Evolutionary conservation across 2,888 invertebrate species (phyloP).

Genomic region (Perizoma flavofasciatum): DNA sequence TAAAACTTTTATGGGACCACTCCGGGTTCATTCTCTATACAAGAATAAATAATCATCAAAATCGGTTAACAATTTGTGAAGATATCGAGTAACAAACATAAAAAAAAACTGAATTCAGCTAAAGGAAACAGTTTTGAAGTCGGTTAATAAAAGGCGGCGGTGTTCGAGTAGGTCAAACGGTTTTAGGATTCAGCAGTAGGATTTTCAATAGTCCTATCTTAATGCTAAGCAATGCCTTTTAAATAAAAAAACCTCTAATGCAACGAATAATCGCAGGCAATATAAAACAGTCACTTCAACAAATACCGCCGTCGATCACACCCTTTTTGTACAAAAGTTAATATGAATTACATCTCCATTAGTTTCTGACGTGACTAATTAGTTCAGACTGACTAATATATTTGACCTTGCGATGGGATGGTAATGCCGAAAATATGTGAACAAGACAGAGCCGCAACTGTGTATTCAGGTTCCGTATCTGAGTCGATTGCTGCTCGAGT

Average conservation of each 20-base stretch:
- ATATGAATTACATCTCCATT: conserved; percentile 69
- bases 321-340: conserved; percentile 45
- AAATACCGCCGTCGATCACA: conserved; percentile 50
- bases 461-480: not conserved
- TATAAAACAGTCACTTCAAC: conserved; percentile 30
- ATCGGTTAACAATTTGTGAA: no score
- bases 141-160: no score
- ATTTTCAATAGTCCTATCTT: not conserved
- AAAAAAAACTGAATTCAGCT: no score
- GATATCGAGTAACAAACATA: no score
- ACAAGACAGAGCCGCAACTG: conserved; percentile 11
- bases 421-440: conserved; percentile 48
- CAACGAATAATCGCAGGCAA: conserved; percentile 21
- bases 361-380: conserved; percentile 72
- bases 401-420: conserved; percentile 54
- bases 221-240: conserved; percentile 14
- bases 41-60: no score
- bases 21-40: no score
- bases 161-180: no score
- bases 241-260: conserved; percentile 26
- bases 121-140: no score
- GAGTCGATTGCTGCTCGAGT: no score
- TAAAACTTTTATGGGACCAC: no score
- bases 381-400: conserved; percentile 59
- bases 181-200: no score